Evolutionary conservation across 1,140 invertebrate genomes (phyloP), one percentile per base, ranked within the genome.

Genomic region (Argopecten irradians): DNA sequence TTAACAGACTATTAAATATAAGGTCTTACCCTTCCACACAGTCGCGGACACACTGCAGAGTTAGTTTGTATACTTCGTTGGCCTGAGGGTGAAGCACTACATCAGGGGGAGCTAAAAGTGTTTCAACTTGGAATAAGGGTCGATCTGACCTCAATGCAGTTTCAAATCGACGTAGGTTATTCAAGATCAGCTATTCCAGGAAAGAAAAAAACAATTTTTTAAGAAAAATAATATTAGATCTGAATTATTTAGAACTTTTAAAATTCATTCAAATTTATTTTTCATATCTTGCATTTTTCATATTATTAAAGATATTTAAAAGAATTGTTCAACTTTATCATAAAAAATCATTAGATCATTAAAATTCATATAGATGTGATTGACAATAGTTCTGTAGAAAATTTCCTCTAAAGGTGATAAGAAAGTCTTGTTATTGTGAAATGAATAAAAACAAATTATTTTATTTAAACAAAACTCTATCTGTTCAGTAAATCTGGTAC

Each of bases 41-140:
- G 89, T 96, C 95, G 41, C 95, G 89, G 28, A 95, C 93, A 93
- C 93, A 94, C 91, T 95, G 95, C 34, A 95, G 88, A n/a, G 94
- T 97, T 5, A 97, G 97, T 90, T 97, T 97, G 91, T 97, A 97
- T 34, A 98, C 96, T 93, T 98, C 98, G 71, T 96, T 95, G 0
- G 97, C 96, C 0, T 97, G 97, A 0, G 98, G 98, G 83, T 97
- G 96, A 35, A 98, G 94, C 0, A 97, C 96, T 0, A 98, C 97
- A 92, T 98, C 97, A 0, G 97, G 97, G 11, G 97, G 96, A 0
- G 97, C 96, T 2, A 98, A 95, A 3, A 97, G 94, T 0, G 97
- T 97, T 89, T 98, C 97, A 0, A 98, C 96, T 96, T 97, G 96
- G 93, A 98, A 98, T 83, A 98, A 93, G 0, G 97, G 96, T 34